Conservation (phyloP, 2,888 invertebrate species). For the Thereva unica region DNA sequence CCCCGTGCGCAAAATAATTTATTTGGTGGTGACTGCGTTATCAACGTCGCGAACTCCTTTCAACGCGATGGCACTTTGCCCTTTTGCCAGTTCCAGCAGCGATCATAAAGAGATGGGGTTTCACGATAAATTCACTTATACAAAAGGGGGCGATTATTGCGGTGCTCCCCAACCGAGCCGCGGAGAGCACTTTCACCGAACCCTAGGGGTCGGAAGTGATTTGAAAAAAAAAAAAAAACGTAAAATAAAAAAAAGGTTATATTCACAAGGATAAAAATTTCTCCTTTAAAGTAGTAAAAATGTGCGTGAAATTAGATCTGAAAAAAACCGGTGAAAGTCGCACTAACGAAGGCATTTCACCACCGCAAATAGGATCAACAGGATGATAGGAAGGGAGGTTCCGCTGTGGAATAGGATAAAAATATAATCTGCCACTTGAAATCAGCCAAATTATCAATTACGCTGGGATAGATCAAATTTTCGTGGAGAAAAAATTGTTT, state of each 20-base stretch:
- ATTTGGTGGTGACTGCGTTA: slow-evolving; percentile 19
- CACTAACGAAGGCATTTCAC: background rate
- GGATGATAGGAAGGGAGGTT: background rate
- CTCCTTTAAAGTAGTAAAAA: slow-evolving; percentile 2
- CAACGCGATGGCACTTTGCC: slow-evolving; percentile 10
- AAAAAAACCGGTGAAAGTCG: background rate
- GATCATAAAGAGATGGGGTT: slow-evolving; percentile 4
- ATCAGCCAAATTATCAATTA: slow-evolving; percentile 34
- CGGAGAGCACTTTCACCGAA: slow-evolving; percentile 1
- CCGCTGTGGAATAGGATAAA: background rate
- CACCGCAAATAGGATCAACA: slow-evolving; percentile 29
- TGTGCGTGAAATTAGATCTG: slow-evolving; percentile 12
- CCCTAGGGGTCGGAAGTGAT: slow-evolving; percentile 30
- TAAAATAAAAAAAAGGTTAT: slow-evolving; percentile 8
- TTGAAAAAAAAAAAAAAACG: slow-evolving; percentile 5
- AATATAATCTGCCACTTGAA: slow-evolving; percentile 29
- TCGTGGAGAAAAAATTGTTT: background rate
- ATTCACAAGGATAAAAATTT: slow-evolving; percentile 5
- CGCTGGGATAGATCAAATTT: slow-evolving; percentile 11
- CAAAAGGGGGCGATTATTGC: slow-evolving; percentile 30
- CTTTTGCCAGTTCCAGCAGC: slow-evolving; percentile 16
- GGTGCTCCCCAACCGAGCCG: slow-evolving; percentile 14
- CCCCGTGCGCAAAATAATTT: slow-evolving; percentile 23
- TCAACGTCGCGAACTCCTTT: slow-evolving; percentile 27
- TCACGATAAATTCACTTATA: slow-evolving; percentile 34